These are phyloP conservation scores for Psophia crepitans DNA, from an alignment of 2,113 vertebrate species.

Conservation along the genomic window DNA sequence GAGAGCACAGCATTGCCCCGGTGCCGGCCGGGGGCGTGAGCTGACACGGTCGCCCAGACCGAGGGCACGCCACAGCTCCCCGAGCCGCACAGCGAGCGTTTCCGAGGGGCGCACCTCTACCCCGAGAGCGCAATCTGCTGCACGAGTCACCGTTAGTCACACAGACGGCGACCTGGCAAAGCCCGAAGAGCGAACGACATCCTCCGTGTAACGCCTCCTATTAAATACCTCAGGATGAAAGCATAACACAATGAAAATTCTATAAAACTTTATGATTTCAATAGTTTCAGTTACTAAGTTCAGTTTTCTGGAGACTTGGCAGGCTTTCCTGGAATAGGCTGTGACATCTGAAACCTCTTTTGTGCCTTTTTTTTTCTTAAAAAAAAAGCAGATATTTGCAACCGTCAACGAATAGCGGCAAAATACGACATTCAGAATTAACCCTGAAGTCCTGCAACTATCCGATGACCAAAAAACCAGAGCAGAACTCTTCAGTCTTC, in stretches of 20 bases:
- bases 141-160: neutral
- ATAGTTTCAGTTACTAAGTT: conserved; percentile 33
- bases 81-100: rapidly evolving
- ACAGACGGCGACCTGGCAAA: neutral
- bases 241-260: conserved; percentile 32
- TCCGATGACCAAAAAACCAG: neutral
- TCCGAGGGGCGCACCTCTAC: neutral
- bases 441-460: neutral
- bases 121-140: rapidly evolving
- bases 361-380: neutral
- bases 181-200: neutral
- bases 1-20: neutral
- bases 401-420: neutral
- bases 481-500: neutral
- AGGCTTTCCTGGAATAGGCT: conserved; percentile 19
- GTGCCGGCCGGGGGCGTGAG: neutral
- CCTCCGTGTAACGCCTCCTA: neutral
- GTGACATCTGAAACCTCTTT: conserved; percentile 38
- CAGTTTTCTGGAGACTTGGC: conserved; percentile 23
- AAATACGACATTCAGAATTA: conserved; percentile 8
- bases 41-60: rapidly evolving
- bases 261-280: conserved; percentile 49
- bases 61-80: rapidly evolving
- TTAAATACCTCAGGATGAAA: neutral
- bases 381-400: neutral